Evolutionary conservation across 2,888 invertebrate genomes (phyloP).

Genomic region (Tiliacea citrago): DNA sequence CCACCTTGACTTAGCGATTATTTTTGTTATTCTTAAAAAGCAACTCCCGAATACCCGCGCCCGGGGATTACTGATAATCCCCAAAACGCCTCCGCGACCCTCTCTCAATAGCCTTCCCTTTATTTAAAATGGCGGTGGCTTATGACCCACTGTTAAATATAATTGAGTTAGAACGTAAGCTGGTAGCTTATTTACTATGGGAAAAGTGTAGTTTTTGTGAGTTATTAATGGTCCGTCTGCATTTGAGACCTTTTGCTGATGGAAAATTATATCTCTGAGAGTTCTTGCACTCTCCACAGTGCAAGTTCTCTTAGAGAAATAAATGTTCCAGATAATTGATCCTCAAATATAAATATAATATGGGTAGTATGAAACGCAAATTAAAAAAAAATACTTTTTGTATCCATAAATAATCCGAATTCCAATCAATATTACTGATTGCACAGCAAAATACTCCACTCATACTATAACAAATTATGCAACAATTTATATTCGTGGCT

Average conservation of each 20-base stretch:
- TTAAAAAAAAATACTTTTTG: too few relatives aligned
- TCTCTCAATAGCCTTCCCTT: slow-evolving; percentile 49
- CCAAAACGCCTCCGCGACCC: slow-evolving; percentile 50
- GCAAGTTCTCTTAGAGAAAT: not conserved
- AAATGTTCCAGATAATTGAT: not conserved
- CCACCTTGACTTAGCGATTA: slow-evolving; percentile 52
- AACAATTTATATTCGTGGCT: too few relatives aligned
- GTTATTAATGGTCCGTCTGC: not conserved
- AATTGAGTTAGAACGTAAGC: slow-evolving; percentile 46
- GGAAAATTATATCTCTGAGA: too few relatives aligned
- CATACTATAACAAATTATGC: too few relatives aligned
- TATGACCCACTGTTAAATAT: slow-evolving; percentile 41
- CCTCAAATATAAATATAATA: too few relatives aligned
- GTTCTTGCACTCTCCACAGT: too few relatives aligned
- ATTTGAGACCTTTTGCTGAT: not conserved
- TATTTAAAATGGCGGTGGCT: slow-evolving; percentile 60
- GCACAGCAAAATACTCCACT: too few relatives aligned
- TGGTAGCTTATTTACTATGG: slow-evolving; percentile 1
- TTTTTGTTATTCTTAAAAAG: slow-evolving; percentile 62
- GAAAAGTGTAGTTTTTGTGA: not conserved
- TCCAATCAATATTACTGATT: too few relatives aligned
- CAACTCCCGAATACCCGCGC: slow-evolving; percentile 39
- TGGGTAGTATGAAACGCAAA: too few relatives aligned
- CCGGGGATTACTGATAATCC: slow-evolving; percentile 56
- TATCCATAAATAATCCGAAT: too few relatives aligned